Evolutionary conservation across 2,113 vertebrate genomes (phyloP), one percentile per base, ranked within the genome.

Genomic region (Nycticryphes semicollaris): DNA sequence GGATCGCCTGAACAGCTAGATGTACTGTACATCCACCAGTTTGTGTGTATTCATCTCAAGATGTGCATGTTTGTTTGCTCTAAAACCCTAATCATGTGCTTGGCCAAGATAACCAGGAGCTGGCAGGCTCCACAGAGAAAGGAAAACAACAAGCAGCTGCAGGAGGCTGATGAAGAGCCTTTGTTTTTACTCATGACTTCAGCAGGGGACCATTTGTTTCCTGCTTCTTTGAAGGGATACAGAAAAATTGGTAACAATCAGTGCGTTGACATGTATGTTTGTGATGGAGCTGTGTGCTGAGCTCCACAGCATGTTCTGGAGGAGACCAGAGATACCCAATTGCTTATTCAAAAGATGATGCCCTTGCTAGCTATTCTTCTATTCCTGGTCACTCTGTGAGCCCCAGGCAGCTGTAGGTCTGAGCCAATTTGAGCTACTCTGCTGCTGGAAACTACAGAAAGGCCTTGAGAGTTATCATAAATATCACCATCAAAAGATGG

Each of bases 101-200:
- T 87, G 95, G 95, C 91, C 81, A 94, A 92, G 93, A 94, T 63
- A 94, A 89, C 95, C 63, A 85, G 47, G 74, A 89, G 54, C 87
- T 94, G 95, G 89, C 89, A 94, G 95, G 81, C 87, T 87, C 45
- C 63, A 45, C 47, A 62, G 66, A 87, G 77, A 94, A 94, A 76
- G 62, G 70, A 95, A 96, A 95, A 96, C 96, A 96, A 91, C 63
- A 70, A 93, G 86, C 94, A 97, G 93, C 91, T 97, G 94, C 78
- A 80, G 94, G 96, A 94, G 87, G 81, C 92, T 96, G 94, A 96
- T 95, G 96, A 96, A 96, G 89, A 72, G 89, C 70, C 95, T 96
- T 96, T 92, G 89, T 94, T 96, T 95, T 94, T 16, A 53, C 69
- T 93, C 91, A 80, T 87, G 89, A 94, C 81, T 89, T 95, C 89